Evolutionary conservation across 2,797 vertebrate species (phyloP).

Genomic region (Poecilia gillii): DNA sequence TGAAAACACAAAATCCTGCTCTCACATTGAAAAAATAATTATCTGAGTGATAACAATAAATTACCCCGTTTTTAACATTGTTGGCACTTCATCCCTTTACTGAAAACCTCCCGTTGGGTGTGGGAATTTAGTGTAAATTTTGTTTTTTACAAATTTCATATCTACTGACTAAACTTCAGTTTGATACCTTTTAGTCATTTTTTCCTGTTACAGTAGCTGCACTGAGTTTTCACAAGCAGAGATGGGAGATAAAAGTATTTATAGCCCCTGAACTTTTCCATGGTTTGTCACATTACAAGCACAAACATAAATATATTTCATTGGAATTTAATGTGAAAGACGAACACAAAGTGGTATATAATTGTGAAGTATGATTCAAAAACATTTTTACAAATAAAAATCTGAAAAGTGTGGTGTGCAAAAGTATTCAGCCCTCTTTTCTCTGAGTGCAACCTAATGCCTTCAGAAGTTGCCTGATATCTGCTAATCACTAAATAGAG

Average conservation of each 20-base stretch:
- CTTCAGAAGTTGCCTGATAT: too few species aligned
- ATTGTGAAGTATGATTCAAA: too few species aligned
- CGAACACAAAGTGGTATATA: too few species aligned
- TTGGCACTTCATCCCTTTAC: conserved; percentile 77
- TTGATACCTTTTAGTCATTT: not conserved
- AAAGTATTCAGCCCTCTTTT: too few species aligned
- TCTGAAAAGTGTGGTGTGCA: too few species aligned
- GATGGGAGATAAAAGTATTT: not conserved
- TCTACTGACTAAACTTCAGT: conserved; percentile 90
- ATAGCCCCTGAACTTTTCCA: too few species aligned
- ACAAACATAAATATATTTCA: too few species aligned
- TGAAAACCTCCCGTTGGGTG: conserved; percentile 79
- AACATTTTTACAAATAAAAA: too few species aligned
- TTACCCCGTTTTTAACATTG: conserved; percentile 62
- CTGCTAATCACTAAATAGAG: too few species aligned
- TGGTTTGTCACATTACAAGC: too few species aligned
- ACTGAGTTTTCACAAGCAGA: not conserved
- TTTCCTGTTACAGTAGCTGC: not conserved
- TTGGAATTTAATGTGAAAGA: too few species aligned
- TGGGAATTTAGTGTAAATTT: conserved; percentile 84
- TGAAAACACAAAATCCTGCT: not conserved
- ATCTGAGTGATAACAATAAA: not conserved
- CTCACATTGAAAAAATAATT: not conserved
- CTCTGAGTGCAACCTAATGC: too few species aligned
- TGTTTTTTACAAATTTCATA: conserved; percentile 89